These are phyloP conservation scores for Turritopsis rubra DNA, from an alignment of 30 jellyfish, hydroid and myxozoan genomes.

Conservation along the genomic window DNA sequence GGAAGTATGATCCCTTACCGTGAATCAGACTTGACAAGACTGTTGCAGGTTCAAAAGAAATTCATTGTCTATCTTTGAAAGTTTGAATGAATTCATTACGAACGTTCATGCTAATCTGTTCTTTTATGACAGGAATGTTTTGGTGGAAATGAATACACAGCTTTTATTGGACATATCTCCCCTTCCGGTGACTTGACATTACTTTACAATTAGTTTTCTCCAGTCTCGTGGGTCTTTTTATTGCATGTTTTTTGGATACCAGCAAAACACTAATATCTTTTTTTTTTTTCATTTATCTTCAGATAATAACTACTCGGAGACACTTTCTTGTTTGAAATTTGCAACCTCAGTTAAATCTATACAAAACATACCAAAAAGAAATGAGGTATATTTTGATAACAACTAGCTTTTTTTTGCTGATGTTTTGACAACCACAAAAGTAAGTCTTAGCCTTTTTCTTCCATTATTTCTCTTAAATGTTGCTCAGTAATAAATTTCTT, in stretches of 20 bases:
- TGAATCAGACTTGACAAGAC: conserved; percentile 55
- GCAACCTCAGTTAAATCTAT: conserved; percentile 41
- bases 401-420: background rate
- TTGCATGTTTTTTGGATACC: background rate
- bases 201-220: background rate
- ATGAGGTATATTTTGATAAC: conserved; percentile 30
- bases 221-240: background rate
- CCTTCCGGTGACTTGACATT: conserved; percentile 33
- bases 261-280: background rate
- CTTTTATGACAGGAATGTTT: conserved; percentile 47
- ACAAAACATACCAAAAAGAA: conserved; percentile 49
- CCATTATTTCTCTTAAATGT: background rate
- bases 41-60: conserved; percentile 14
- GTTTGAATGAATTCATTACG: no score
- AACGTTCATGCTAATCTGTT: background rate
- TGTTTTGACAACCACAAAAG: background rate
- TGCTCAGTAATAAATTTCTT: background rate
- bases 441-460: background rate
- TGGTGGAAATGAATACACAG: conserved; percentile 68
- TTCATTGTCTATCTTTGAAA: no score
- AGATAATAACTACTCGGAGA: conserved; percentile 76
- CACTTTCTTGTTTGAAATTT: conserved; percentile 55
- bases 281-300: background rate
- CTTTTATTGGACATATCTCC: conserved; percentile 45
- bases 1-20: conserved; percentile 37